Evolutionary conservation across 2,797 vertebrate genomes (phyloP).

Genomic region (Megaceryle alcyon): DNA sequence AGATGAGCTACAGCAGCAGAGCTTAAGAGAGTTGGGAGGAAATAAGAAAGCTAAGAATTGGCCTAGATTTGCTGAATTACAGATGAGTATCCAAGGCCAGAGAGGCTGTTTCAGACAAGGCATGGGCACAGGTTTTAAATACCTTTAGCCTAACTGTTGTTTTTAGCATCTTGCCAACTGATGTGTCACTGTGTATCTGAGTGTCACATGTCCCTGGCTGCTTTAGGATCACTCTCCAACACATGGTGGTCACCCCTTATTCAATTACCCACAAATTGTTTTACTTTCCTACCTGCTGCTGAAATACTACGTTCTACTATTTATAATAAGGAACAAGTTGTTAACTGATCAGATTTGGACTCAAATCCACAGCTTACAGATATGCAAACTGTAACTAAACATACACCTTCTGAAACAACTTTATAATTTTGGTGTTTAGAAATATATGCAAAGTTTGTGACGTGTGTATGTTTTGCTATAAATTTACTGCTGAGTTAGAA

Average conservation of each 20-base stretch:
- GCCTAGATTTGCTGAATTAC: not conserved
- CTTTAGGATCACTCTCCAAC: not conserved
- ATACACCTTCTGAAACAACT: not conserved
- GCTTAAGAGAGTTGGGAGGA: not conserved
- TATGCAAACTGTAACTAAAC: not conserved
- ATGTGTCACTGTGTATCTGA: not conserved
- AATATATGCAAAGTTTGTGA: not conserved
- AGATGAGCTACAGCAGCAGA: not conserved
- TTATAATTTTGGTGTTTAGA: not conserved
- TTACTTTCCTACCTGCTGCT: not conserved
- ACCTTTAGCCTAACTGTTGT: not conserved
- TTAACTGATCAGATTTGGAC: not conserved
- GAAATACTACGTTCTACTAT: not conserved
- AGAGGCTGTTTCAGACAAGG: not conserved
- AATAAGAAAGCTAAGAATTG: not conserved
- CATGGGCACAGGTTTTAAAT: not conserved
- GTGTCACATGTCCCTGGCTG: not conserved
- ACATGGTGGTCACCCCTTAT: fast-evolving
- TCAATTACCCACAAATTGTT: not conserved
- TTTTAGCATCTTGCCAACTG: not conserved
- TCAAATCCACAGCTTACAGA: not conserved
- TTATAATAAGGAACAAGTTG: not conserved
- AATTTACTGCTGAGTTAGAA: not conserved
- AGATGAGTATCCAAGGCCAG: not conserved
- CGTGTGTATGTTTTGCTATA: not conserved